Base-by-base conservation (phyloP, 2,797 vertebrate genomes). In the Trichosurus vulpecula region DNA sequence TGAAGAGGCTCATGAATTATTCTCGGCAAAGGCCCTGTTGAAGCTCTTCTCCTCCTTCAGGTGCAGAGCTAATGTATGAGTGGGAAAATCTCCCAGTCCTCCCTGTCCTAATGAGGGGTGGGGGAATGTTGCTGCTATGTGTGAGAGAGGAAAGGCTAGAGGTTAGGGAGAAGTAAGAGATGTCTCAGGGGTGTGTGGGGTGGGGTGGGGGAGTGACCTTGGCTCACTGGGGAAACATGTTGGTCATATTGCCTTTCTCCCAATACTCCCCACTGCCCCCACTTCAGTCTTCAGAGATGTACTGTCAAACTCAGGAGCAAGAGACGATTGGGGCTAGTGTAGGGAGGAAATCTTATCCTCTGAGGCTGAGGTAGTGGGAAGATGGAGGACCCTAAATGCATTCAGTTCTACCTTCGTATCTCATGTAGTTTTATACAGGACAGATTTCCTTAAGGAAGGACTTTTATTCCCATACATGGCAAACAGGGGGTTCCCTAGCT, bases 1-100 rank as follows among this genome's bases (percentile, higher is more conserved):
- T 97, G 95, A 95, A 96, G 95, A 96, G 97, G 89, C 66, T 97
- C 93, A 54, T 97, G 94, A 97, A 97, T 97, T 97, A 97, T 97
- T 97, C 95, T 97, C 58, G 51, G 2, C 35, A 61, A 52, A 91
- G 53, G 92, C 25, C 91, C 96, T 91, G 92, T 91, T 66, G 93
- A 92, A 0, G 0, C 90, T 61, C 90, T 81, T 81, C 35, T 95
- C 92, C 90, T 96, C 93, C 52, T 96, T 94, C 52, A 35, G 41
- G 11, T 55, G 90, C 9, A 4, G 57, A 96, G 95, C 90, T 96
- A 95, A 97, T 92, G 97, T 94, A 91, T 90, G 66, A 35, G 51
- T 95, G 97, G 96, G 91, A 97, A 94, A 55, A 1, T 90, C 97
- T 96, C 95, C 95, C 95, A 93, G 95, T 0, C 29, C 27, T 66